Base-by-base conservation (phyloP, 2,113 vertebrate genomes). In the Andinoacara biseriatus region DNA sequence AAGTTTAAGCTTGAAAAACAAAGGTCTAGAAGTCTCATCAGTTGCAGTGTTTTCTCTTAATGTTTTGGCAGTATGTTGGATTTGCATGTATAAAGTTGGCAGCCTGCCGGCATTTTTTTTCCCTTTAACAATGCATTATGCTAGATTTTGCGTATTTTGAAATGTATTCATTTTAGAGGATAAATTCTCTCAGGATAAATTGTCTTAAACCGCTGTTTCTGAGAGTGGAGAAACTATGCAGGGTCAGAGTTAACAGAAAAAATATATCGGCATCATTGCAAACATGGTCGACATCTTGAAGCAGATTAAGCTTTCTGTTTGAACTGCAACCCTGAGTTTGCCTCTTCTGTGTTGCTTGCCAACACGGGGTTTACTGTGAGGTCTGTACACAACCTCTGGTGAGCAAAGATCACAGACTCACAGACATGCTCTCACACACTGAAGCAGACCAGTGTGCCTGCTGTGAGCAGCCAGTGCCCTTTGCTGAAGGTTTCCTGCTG, bases 391-490 rank as follows among this genome's bases (percentile, higher is more conserved):
- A 88, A 81, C 76, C 84, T 76, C 58, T 62, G 72, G 46, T 76
- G 18, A 82, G 75, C 18, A 58, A 46, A 90, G 78, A 84, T 87
- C 78, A 81, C 35, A 85, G 22, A 24, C 14, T 52, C 63, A 81
- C 24, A 79, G 14, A 83, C 74, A 31, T 46, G 57, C 10, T 46
- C 76, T 69, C 14, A 35, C 9, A 54, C 40, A 52, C 78, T 74
- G n/a, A 75, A 62, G 26, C 77, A 65, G 52, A 84, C 58, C 52
- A 31, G 76, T 49, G 79, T 33, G 54, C 90, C 60, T 77, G 87
- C 82, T 91, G 90, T 24, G 87, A 90, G 49, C 78, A 76, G 60
- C 81, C 56, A 52, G 80, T 83, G 78, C 80, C 79, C 87, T 91
- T 90, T 89, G 59, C 76, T 80, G 72, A 76, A 58, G 43, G 77